Percentiles rank a stretch among this genome's conserved stretches.
Evolutionary conservation across 2,113 vertebrate genomes (phyloP).

Genomic region (Heterotis niloticus): DNA sequence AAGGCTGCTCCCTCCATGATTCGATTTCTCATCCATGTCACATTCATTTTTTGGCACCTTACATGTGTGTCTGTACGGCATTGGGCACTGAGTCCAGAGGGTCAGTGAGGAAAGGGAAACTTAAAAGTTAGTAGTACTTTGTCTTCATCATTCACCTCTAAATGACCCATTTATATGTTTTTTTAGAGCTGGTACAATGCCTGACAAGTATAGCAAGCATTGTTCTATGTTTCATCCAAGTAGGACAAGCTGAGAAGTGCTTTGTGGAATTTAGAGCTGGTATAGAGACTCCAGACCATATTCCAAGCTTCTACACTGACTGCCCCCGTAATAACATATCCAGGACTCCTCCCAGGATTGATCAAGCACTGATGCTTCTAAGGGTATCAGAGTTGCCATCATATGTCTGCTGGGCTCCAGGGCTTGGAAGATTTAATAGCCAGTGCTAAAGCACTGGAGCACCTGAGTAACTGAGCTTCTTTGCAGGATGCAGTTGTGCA

Average conservation of each 20-base stretch:
- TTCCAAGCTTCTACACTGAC: constrained; percentile 6
- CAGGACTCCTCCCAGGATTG: background rate
- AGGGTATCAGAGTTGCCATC: constrained; percentile 37
- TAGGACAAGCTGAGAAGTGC: constrained; percentile 42
- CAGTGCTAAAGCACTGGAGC: background rate
- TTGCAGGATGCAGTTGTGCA: background rate
- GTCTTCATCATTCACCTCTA: background rate
- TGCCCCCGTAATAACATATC: background rate
- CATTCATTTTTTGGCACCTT: background rate
- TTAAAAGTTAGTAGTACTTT: constrained; percentile 15
- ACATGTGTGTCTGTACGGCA: background rate
- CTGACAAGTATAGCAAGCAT: constrained; percentile 33
- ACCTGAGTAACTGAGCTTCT: background rate
- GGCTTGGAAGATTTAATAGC: constrained; percentile 18
- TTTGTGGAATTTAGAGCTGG: constrained; percentile 40
- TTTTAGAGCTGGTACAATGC: constrained; percentile 15
- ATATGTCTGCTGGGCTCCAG: background rate
- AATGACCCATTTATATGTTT: background rate
- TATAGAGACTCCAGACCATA: constrained; percentile 7
- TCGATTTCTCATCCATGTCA: constrained; percentile 11
- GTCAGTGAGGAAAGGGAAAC: constrained; percentile 22
- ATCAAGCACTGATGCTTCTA: constrained; percentile 28
- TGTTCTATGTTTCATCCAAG: constrained; percentile 53
- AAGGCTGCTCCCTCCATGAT: constrained; percentile 36
- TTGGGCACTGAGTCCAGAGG: background rate